Evolutionary conservation across 2,888 invertebrate genomes (phyloP).

Genomic region (Cryptosula pallasiana): DNA sequence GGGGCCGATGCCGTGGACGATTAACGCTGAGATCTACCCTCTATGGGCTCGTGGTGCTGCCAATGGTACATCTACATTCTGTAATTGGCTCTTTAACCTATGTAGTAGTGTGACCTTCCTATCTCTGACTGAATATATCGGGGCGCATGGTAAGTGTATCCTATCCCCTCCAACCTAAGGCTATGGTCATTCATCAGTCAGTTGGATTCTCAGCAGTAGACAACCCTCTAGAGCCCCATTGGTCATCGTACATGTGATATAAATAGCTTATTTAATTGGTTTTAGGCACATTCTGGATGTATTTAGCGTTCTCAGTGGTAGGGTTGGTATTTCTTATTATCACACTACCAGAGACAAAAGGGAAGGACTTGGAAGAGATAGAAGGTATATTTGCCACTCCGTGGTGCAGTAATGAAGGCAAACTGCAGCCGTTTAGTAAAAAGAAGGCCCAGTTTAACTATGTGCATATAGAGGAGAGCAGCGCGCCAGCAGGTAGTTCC

Average conservation of each 20-base stretch:
- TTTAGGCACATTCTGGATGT: slow-evolving; percentile 58
- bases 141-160: slow-evolving; percentile 51
- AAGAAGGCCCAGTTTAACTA: slow-evolving; percentile 10
- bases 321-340: slow-evolving; percentile 51
- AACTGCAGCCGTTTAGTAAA: slow-evolving; percentile 17
- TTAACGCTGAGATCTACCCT: slow-evolving; percentile 59
- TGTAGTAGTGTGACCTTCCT: slow-evolving; percentile 58
- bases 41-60: slow-evolving; percentile 58
- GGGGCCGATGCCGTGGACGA: slow-evolving; percentile 59
- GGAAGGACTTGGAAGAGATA: slow-evolving; percentile 57
- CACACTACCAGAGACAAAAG: slow-evolving; percentile 59
- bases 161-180: slow-evolving; percentile 9
- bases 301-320: slow-evolving; percentile 54
- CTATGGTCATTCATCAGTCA: no score
- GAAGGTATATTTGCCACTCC: slow-evolving; percentile 53
- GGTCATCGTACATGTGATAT: no score
- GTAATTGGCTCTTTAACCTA: slow-evolving; percentile 59
- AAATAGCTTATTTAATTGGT: slow-evolving; percentile 27
- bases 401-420: slow-evolving; percentile 33
- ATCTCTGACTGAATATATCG: slow-evolving; percentile 51
- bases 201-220: no score
- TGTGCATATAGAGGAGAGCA: background rate
- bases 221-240: no score
- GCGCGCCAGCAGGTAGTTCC: background rate
- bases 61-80: slow-evolving; percentile 54